Evolutionary conservation across 1,140 invertebrate species (phyloP).

Genomic region (Ceratosolen fusciceps): DNA sequence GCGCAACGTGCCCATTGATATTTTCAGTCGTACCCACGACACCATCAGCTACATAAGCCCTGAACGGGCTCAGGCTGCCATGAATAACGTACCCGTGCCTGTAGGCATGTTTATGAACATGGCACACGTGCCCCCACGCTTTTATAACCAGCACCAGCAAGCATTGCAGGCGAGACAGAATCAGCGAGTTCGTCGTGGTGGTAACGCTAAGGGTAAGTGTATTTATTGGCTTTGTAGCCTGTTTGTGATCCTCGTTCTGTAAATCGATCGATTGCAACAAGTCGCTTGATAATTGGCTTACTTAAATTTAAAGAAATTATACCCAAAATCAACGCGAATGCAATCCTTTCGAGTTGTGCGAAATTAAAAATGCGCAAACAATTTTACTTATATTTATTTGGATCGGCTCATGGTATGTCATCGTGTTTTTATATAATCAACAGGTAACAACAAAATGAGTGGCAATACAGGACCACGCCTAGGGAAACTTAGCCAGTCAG

Average conservation of each 20-base stretch:
- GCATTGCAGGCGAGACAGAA: constrained; percentile 75
- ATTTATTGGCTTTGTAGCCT: too few species aligned
- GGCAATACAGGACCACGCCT: constrained; percentile 56
- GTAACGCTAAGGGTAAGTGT: constrained; percentile 54
- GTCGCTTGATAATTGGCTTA: not conserved
- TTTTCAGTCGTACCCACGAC: constrained; percentile 83
- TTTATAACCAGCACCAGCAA: constrained; percentile 88
- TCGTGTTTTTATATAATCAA: not conserved
- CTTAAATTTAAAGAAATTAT: too few species aligned
- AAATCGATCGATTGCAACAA: not conserved
- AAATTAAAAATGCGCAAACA: too few species aligned
- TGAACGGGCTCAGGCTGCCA: constrained; percentile 83
- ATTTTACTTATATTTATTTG: too few species aligned
- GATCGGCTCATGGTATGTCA: too few species aligned
- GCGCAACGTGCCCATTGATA: constrained; percentile 72
- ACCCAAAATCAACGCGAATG: too few species aligned
- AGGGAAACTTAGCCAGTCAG: constrained; percentile 66
- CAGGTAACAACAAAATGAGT: constrained; percentile 33
- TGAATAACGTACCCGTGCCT: constrained; percentile 88
- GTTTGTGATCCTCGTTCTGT: too few species aligned
- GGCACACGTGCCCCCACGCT: constrained; percentile 88
- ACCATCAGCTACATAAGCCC: constrained; percentile 94
- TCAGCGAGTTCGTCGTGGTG: constrained; percentile 62
- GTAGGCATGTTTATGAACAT: constrained; percentile 97
- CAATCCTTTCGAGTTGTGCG: too few species aligned